Evolutionary conservation across 2,888 invertebrate species (phyloP), one percentile per base, ranked within the genome.

Genomic region (Drosophila cyrtoloma): DNA sequence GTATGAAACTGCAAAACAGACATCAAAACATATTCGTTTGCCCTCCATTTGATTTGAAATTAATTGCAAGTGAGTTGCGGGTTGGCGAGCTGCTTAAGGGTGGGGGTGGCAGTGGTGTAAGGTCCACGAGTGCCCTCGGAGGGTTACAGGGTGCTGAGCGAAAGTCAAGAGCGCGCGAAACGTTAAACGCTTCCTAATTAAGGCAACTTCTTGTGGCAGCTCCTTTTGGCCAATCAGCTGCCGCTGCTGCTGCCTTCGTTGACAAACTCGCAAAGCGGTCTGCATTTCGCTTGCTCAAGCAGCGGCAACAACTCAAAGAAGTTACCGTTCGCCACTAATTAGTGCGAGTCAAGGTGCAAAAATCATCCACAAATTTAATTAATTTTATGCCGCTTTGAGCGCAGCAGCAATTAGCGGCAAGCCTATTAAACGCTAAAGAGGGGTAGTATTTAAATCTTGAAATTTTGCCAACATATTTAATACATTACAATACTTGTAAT

Each of bases 131-230:
- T 57, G 47, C 26, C 26, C 47, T 47, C 26, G 26, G 26, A 26
- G 53, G 22, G 51, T 30, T 50, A 57, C 26, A 33, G 50, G 56
- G 64, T 42, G 28, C 56, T n/a, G 59, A 72, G 66, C 70, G 73
- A 70, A 77, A 80, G 83, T 91, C 90, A 78, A 84, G 71, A 80
- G 77, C 68, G 81, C 76, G 84, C 81, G 74, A 82, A 87, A 75
- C 78, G 81, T 75, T 83, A 87, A 91, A 81, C 90, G 88, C 73
- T 84, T 87, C 76, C 86, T 83, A 88, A 82, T 85, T 88, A 91
- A 74, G 88, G 71, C 79, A 86, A 81, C 75, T 82, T 74, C 51
- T 59, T 33, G 35, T 16, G 30, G 39, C 75, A 33, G 55, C 57
- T 68, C 62, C 65, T 72, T 76, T 57, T 72, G 84, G 90, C 90